A percentile compares a stretch with the other conserved stretches of the same genome.
Evolutionary conservation across 2,797 vertebrate genomes (phyloP).

Genomic region (Sebastes jordani): DNA sequence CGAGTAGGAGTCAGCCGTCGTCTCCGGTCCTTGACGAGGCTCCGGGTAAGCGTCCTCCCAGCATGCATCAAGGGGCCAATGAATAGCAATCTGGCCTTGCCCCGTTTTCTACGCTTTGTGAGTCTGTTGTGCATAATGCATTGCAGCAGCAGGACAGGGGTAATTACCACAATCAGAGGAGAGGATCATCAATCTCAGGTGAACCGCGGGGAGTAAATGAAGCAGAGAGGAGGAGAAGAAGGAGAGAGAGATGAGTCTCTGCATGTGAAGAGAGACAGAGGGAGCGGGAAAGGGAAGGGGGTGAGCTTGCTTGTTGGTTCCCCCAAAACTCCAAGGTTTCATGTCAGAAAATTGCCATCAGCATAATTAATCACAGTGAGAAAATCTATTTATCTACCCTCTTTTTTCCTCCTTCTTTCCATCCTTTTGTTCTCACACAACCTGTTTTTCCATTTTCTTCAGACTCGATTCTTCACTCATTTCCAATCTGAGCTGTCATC

Average conservation of each 20-base stretch:
- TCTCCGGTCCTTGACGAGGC: conserved; percentile 30
- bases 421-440: background rate
- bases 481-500: background rate
- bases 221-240: conserved; percentile 75
- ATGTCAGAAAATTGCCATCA: conserved; percentile 51
- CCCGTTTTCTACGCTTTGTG: conserved; percentile 53
- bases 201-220: conserved; percentile 87
- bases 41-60: conserved; percentile 34
- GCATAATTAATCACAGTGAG: conserved; percentile 69
- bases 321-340: conserved; percentile 54
- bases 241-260: conserved; percentile 31
- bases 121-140: conserved; percentile 82
- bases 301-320: conserved; percentile 53
- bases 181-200: conserved; percentile 86
- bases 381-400: conserved; percentile 62
- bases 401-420: conserved; percentile 4
- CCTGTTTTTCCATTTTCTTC: background rate
- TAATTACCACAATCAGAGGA: conserved; percentile 88
- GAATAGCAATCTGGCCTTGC: conserved; percentile 67
- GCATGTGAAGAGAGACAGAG: conserved; percentile 1
- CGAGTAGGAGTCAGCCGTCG: background rate
- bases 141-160: conserved; percentile 80
- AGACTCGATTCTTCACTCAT: background rate
- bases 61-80: conserved; percentile 55
- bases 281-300: background rate